Evolutionary conservation across 2,797 vertebrate genomes (phyloP), one percentile per base, ranked within the genome.

Genomic region (Tympanoctomys barrerae): DNA sequence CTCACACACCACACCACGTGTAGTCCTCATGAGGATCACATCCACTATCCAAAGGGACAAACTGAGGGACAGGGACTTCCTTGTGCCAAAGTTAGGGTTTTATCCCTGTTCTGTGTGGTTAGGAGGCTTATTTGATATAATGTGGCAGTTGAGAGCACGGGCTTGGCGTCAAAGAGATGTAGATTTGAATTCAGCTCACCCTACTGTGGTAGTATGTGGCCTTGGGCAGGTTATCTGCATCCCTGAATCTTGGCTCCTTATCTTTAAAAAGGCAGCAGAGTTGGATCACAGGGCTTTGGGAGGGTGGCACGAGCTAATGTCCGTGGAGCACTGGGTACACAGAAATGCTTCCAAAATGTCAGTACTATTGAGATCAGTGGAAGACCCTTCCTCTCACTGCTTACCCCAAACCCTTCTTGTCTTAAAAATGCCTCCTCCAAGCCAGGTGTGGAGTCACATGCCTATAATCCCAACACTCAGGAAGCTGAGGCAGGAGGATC

Each of bases 271-370:
- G 46, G 36, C 10, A 36, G 26, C 11, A 11, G 9, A 4, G 8
- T 54, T 70, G 5, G 16, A 11, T 85, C 46, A 2, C 16, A 1
- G 70, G 49, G 54, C 36, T 86, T 68, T n/a, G 12, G 83, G 28
- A 88, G 19, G 73, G 52, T 36, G 33, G 3, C 16, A 1, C 10
- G n/a, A 82, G 49, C 46, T 61, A 66, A 61, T 1, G 10, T 21
- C 57, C 42, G 9, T 14, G 26, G 57, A 18, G 49, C 22, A 5
- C 18, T 39, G 22, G 77, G 64, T 0, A 0, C 11, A 7, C 22
- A 46, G 62, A 94, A 79, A 89, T 64, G 66, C 61, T 77, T 87
- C 62, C 57, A 61, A 64, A 70, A 42, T 57, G 18, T 54, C 64
- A 54, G 21, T 26, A 6, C 59, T 36, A 1, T 11, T 71, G 31